Evolutionary conservation across 2,797 vertebrate genomes (phyloP).

Genomic region (Tragopan temminckii): DNA sequence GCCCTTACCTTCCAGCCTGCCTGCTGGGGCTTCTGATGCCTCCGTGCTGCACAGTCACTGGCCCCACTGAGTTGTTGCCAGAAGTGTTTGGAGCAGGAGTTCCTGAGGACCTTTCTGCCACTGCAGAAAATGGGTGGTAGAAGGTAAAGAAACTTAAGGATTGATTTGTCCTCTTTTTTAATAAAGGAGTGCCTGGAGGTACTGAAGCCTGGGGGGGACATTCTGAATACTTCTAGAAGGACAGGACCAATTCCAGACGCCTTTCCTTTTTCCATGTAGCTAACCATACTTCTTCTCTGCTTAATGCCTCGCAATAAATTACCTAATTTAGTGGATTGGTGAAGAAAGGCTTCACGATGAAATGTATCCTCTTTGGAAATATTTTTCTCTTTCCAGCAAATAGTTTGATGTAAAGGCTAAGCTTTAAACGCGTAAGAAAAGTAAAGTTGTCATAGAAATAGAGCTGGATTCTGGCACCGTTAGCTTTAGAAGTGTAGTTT

Average conservation of each 20-base stretch:
- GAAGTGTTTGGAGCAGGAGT: neutral
- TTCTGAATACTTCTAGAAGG: slow-evolving; percentile 10
- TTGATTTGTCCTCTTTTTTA: slow-evolving; percentile 18
- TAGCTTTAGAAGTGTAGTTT: slow-evolving; percentile 50
- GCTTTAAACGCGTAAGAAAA: neutral
- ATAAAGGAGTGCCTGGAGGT: slow-evolving; percentile 3
- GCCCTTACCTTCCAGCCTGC: neutral
- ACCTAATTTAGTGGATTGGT: slow-evolving; percentile 32
- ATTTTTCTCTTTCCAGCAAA: slow-evolving; percentile 58
- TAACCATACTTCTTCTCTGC: slow-evolving; percentile 35
- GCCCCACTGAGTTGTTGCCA: fast-evolving
- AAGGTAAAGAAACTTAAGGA: neutral
- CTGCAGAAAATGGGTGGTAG: neutral
- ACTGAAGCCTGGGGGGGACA: neutral
- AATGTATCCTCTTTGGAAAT: slow-evolving; percentile 69
- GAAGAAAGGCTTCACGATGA: slow-evolving; percentile 28
- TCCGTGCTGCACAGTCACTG: fast-evolving
- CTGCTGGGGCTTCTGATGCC: neutral
- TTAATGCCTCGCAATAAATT: slow-evolving; percentile 25
- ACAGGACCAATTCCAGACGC: slow-evolving; percentile 48
- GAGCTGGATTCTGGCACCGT: slow-evolving; percentile 41
- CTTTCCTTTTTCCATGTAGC: slow-evolving; percentile 28
- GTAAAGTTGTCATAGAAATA: slow-evolving; percentile 19
- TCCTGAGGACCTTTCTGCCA: neutral
- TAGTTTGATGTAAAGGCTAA: slow-evolving; percentile 31